phyloP scores from a whole-genome alignment of 2,113 vertebrate species.

The Gallinago undulata region DNA sequence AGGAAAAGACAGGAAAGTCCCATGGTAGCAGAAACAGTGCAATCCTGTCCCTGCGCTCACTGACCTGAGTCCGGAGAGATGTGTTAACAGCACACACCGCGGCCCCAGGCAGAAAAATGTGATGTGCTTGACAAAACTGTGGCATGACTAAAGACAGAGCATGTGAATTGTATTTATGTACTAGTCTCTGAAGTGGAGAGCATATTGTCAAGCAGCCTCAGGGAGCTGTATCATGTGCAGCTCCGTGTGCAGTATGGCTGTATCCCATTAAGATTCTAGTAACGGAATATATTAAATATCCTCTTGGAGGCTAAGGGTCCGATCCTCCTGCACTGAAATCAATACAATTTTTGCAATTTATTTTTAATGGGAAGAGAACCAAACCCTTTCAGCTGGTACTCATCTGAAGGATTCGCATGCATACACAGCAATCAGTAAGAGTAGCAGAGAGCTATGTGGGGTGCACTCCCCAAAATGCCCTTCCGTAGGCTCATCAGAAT shows the following conservation, averaged over 20 bases:
- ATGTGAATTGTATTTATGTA: slow-evolving; percentile 57
- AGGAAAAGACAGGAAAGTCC: slow-evolving; percentile 2
- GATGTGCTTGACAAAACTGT: slow-evolving; percentile 62
- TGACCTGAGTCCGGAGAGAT: slow-evolving; percentile 28
- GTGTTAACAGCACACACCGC: neutral
- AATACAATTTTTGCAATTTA: slow-evolving; percentile 44
- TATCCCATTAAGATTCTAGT: slow-evolving; percentile 53
- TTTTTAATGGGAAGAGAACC: slow-evolving; percentile 20
- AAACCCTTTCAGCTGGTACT: neutral
- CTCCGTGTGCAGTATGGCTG: neutral
- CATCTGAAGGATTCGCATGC: neutral
- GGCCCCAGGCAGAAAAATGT: slow-evolving; percentile 50
- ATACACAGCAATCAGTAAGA: neutral
- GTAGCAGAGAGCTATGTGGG: neutral
- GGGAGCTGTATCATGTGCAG: slow-evolving; percentile 45
- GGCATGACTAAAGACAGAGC: slow-evolving; percentile 63
- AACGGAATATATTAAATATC: slow-evolving; percentile 45
- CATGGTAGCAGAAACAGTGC: neutral
- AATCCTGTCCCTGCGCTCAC: neutral
- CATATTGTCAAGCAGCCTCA: slow-evolving; percentile 37
- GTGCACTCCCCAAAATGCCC: neutral
- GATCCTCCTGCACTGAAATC: slow-evolving; percentile 11
- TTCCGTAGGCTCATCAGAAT: neutral
- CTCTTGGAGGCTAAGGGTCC: slow-evolving; percentile 15
- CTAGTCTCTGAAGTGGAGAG: slow-evolving; percentile 48